phyloP scores from a whole-genome alignment of 2,888 invertebrate genomes.

The Muscina levida region DNA sequence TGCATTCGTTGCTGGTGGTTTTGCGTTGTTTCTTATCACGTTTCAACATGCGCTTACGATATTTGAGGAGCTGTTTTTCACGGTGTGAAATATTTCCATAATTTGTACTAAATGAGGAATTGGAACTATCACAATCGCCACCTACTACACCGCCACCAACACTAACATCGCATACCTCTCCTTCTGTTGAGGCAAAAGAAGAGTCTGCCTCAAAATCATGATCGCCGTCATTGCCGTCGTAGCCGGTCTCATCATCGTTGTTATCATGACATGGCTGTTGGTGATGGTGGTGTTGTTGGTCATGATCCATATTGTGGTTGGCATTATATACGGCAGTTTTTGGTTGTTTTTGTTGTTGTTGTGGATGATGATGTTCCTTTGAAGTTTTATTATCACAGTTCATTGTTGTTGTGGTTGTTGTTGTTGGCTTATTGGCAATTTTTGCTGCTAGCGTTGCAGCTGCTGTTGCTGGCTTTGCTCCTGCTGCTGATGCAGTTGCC shows the following conservation, averaged over 20 bases:
- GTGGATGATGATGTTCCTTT: conserved; percentile 52
- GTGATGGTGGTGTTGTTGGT: background rate
- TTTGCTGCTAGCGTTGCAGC: conserved; percentile 47
- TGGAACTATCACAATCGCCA: conserved; percentile 64
- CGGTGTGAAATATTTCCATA: conserved; percentile 74
- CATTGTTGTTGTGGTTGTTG: conserved; percentile 60
- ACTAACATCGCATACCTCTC: conserved; percentile 51
- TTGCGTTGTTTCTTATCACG: conserved; percentile 77
- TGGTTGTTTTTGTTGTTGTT: conserved; percentile 43
- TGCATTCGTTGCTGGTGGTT: conserved; percentile 39
- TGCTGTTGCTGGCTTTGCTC: conserved; percentile 22
- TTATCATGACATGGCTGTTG: background rate
- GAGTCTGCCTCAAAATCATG: conserved; percentile 50
- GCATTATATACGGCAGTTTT: conserved; percentile 49
- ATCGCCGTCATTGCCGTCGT: conserved; percentile 54
- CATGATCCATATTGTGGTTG: background rate
- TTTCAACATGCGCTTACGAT: conserved; percentile 79
- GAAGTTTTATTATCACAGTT: conserved; percentile 66
- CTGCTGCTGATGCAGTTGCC: conserved; percentile 31
- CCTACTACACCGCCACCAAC: conserved; percentile 42
- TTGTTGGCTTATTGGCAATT: conserved; percentile 63
- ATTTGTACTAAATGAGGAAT: conserved; percentile 67
- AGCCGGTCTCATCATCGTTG: conserved; percentile 19
- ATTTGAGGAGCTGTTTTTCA: conserved; percentile 79
- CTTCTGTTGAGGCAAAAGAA: conserved; percentile 15